Conservation (phyloP, 2,113 vertebrate genomes). For the Elgaria multicarinata region DNA sequence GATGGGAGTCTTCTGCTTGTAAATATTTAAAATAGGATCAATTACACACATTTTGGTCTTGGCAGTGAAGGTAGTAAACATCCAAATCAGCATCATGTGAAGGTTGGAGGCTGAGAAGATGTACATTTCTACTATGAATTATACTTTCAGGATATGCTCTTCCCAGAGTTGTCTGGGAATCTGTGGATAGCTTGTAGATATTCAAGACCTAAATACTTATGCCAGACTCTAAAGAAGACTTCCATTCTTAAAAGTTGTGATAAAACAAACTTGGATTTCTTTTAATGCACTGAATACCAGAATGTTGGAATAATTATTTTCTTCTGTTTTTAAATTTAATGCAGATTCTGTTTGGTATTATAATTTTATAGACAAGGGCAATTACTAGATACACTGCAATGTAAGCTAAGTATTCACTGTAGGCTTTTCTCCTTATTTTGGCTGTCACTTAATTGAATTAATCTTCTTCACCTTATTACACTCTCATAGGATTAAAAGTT, state of each 20-base stretch:
- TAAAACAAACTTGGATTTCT: conserved; percentile 10
- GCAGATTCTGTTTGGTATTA: conserved; percentile 40
- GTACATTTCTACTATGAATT: not conserved
- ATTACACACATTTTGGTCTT: conserved; percentile 67
- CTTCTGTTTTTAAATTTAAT: conserved; percentile 56
- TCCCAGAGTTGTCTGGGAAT: not conserved
- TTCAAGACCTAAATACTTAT: not conserved
- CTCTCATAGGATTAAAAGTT: not conserved
- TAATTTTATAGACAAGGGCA: conserved; percentile 40
- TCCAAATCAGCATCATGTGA: conserved; percentile 27
- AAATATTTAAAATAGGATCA: conserved; percentile 76
- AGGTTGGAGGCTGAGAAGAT: not conserved
- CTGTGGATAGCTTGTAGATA: not conserved
- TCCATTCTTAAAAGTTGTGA: conserved; percentile 37
- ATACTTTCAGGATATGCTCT: not conserved
- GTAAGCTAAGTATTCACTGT: conserved; percentile 24
- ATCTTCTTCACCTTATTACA: not conserved
- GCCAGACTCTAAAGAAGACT: conserved; percentile 5
- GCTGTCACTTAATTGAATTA: not conserved
- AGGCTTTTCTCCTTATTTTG: not conserved
- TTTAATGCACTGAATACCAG: conserved; percentile 51
- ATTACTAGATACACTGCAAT: conserved; percentile 17
- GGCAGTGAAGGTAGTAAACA: conserved; percentile 42
- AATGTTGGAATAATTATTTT: not conserved
- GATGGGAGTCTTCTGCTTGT: conserved; percentile 77